Conservation (phyloP, 2,888 invertebrate species). For the Agriopis leucophaearia region DNA sequence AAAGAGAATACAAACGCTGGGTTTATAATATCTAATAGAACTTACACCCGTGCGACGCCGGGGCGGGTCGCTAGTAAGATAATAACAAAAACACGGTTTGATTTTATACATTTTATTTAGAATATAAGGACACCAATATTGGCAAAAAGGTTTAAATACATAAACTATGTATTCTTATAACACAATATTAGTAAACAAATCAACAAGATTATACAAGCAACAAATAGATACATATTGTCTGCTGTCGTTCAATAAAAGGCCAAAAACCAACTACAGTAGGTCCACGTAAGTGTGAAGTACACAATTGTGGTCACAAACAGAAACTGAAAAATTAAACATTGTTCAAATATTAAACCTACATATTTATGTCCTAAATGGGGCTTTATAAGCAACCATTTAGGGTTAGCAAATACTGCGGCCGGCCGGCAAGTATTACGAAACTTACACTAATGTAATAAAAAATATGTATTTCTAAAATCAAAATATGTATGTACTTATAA, state of each 20-base stretch:
- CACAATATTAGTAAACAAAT: conserved; percentile 44
- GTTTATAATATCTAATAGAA: too few species aligned
- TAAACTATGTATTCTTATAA: conserved; percentile 38
- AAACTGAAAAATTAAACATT: conserved; percentile 30
- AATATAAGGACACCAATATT: conserved; percentile 37
- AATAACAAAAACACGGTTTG: conserved; percentile 16
- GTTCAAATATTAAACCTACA: conserved; percentile 30
- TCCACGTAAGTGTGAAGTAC: conserved; percentile 20
- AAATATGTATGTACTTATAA: conserved; percentile 16
- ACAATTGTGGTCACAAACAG: conserved; percentile 28
- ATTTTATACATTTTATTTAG: conserved; percentile 43
- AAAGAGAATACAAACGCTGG: too few species aligned
- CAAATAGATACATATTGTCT: conserved; percentile 17
- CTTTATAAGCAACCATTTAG: conserved; percentile 29
- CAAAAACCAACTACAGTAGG: not conserved
- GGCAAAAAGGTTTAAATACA: conserved; percentile 39
- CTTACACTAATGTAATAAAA: conserved; percentile 1
- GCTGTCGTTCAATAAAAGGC: conserved; percentile 10
- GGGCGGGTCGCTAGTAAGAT: too few species aligned
- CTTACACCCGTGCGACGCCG: too few species aligned
- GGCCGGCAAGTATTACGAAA: conserved; percentile 14
- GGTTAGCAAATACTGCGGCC: conserved; percentile 25
- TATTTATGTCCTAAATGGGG: conserved; percentile 17
- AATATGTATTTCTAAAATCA: conserved; percentile 7
- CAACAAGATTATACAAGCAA: conserved; percentile 36